Conservation (phyloP, 2,888 invertebrate species). For the Fragum sueziense region DNA sequence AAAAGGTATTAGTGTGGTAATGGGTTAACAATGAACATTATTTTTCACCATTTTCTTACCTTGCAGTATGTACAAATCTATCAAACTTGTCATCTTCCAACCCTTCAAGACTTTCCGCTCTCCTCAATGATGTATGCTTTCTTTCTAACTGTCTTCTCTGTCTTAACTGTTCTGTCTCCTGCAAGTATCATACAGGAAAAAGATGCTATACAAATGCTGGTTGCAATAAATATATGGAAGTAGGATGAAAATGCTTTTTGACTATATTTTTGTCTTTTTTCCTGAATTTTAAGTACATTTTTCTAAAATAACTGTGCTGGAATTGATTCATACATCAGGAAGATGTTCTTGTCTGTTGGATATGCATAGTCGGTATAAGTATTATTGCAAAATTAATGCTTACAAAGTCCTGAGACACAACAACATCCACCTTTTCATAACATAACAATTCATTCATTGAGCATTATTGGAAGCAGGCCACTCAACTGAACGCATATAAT, state of each 20-base stretch:
- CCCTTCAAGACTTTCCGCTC: slow-evolving; percentile 62
- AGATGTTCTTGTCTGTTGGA: too few species aligned
- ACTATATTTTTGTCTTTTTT: too few species aligned
- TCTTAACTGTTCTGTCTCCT: slow-evolving; percentile 80
- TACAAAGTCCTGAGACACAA: too few species aligned
- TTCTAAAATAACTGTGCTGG: too few species aligned
- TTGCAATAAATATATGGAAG: background rate
- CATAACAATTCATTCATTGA: too few species aligned
- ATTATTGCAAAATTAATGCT: too few species aligned
- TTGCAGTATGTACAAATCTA: slow-evolving; percentile 77
- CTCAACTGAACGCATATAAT: too few species aligned
- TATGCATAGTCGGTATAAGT: too few species aligned
- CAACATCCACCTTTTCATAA: too few species aligned
- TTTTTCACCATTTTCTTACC: slow-evolving; percentile 63
- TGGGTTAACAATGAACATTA: background rate
- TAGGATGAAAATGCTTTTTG: background rate
- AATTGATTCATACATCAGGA: too few species aligned
- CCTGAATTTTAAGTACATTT: too few species aligned
- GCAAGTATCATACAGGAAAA: slow-evolving; percentile 23
- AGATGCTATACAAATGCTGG: background rate
- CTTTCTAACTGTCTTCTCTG: slow-evolving; percentile 68
- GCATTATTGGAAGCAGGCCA: too few species aligned
- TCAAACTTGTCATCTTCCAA: slow-evolving; percentile 78
- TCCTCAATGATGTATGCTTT: slow-evolving; percentile 49
- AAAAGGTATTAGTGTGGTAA: background rate